Base-by-base conservation (phyloP, 1,140 invertebrate species). In the Meloidogyne chitwoodi region DNA sequence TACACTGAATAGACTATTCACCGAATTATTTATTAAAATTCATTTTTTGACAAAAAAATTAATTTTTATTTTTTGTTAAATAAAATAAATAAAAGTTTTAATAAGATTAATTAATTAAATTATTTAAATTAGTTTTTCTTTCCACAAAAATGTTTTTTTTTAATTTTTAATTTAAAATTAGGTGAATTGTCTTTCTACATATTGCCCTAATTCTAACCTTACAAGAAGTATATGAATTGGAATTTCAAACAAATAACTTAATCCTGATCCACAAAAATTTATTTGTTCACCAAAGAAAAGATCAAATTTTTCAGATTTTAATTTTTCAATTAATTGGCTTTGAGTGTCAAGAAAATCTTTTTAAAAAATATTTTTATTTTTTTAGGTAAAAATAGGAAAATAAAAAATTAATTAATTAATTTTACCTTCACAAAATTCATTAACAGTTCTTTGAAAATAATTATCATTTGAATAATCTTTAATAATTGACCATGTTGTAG, bases 211-310 rank as follows among this genome's bases (percentile, higher is more conserved):
- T 16, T 10, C n/a, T 19, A 48, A 80, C 77, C 78, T 79, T 31
- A 63, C 68, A n/a, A 79, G 65, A 71, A 79, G 80, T 41, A 80
- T 71, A 48, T 80, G 79, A 64, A 74, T 77, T n/a, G 48, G 48
- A 34, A 80, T 83, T 16, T 62, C 44, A 22, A 75, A 29, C n/a
- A 61, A 61, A 61, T 70, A 67, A 34, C 65, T 74, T 4, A 81
- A 69, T 19, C 61, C 79, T 31, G 79, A 48, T 29, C 79, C 79
- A 44, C 79, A 80, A 29, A 82, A 64, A 41, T 76, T 75, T 22
- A 80, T 31, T 44, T 83, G 81, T 74, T 80, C 79, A 14, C 81
- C 79, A 26, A 82, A 73, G 44, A 77, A 83, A 48, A 80, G 26
- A 24, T 80, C 79, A 64, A 82, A 80, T 11, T 80, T 80, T n/a